A percentile compares a stretch with the other conserved stretches of the same genome.
These are phyloP conservation scores for Oasisia sp. DNA, from an alignment of 2,888 invertebrate species.

Conservation along the genomic window DNA sequence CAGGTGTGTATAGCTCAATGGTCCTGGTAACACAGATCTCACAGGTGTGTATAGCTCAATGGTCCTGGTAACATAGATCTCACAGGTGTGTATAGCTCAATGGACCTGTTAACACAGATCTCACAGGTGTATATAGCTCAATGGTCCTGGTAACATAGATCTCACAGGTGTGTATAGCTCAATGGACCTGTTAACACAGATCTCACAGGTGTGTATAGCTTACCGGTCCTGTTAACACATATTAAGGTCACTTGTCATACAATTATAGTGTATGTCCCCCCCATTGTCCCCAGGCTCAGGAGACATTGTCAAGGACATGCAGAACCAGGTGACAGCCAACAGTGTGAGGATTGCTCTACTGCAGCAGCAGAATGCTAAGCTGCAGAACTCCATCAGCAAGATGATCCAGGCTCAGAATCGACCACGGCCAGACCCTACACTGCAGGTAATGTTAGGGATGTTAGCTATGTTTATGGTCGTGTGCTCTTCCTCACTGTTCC, in stretches of 20 bases:
- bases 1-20: conserved; percentile 45
- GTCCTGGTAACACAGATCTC: conserved; percentile 36
- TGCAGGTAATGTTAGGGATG: background rate
- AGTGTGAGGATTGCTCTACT: conserved; percentile 56
- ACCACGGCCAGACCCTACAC: background rate
- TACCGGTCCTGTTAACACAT: too few relatives aligned
- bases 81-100: conserved; percentile 46
- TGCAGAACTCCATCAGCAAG: conserved; percentile 38
- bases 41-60: conserved; percentile 45
- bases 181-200: conserved; percentile 28
- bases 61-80: too few relatives aligned
- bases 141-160: conserved; percentile 62
- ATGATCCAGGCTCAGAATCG: conserved; percentile 31
- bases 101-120: too few relatives aligned
- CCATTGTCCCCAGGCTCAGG: conserved; percentile 51
- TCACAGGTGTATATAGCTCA: conserved; percentile 47
- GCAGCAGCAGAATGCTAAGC: conserved; percentile 56
- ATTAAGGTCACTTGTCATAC: too few relatives aligned
- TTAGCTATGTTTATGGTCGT: background rate
- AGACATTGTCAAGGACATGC: conserved; percentile 62
- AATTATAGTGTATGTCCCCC: too few relatives aligned
- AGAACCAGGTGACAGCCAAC: conserved; percentile 64
- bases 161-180: conserved; percentile 47
- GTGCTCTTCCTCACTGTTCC: background rate
- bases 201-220: conserved; percentile 47